Conservation (phyloP, 2,113 vertebrate genomes). For the Pantherophis guttatus region DNA sequence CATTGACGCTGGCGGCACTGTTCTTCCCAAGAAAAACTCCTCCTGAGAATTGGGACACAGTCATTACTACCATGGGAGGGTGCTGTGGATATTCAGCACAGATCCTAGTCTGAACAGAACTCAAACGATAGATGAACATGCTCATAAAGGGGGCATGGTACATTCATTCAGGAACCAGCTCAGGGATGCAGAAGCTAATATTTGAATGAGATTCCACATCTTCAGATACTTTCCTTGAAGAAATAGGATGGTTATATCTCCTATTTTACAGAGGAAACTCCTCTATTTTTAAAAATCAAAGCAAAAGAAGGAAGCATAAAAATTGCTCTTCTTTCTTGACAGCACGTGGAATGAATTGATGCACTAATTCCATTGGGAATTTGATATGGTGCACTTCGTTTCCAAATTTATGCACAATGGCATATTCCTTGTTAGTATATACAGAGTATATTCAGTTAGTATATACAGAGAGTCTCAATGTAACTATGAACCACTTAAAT, state of each 20-base stretch:
- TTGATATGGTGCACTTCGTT: background rate
- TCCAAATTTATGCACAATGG: background rate
- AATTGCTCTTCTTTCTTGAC: background rate
- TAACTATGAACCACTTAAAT: background rate
- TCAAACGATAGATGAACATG: background rate
- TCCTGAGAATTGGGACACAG: rapidly evolving
- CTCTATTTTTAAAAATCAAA: background rate
- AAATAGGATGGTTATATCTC: background rate
- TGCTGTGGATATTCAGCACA: background rate
- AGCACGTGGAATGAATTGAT: background rate
- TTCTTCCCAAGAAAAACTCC: background rate
- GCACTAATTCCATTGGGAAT: background rate
- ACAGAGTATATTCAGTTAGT: background rate
- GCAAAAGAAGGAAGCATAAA: background rate
- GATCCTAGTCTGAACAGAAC: background rate
- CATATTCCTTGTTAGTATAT: background rate
- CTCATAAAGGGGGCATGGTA: background rate
- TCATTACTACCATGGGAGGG: background rate
- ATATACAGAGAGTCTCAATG: background rate
- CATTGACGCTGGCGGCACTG: background rate
- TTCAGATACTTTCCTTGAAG: background rate
- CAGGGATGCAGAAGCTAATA: background rate
- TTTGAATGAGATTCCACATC: background rate
- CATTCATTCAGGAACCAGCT: background rate
- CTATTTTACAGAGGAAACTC: background rate